Percentiles rank a stretch among this genome's conserved stretches.
These are phyloP conservation scores for Dascyllus trimaculatus DNA, from an alignment of 2,113 vertebrate genomes.

Conservation along the genomic window DNA sequence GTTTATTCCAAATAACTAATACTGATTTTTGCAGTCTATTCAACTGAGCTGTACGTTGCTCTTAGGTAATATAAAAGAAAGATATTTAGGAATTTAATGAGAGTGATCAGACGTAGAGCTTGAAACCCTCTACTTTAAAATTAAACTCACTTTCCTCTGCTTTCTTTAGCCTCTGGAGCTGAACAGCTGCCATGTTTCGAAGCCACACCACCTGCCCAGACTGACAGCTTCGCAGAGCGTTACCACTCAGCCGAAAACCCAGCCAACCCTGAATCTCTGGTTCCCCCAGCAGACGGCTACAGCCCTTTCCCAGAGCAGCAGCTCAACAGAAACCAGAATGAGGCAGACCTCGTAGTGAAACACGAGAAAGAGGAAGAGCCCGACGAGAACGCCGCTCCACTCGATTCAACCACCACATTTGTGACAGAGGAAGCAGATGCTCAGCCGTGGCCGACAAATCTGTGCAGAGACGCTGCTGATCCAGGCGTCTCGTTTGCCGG, in stretches of 20 bases:
- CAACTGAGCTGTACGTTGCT: neutral
- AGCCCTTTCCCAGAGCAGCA: constrained; percentile 32
- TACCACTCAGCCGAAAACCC: constrained; percentile 11
- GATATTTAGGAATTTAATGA: no score
- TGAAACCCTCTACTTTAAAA: no score
- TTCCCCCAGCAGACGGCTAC: neutral
- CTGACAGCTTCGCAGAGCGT: neutral
- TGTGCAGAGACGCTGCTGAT: constrained; percentile 29
- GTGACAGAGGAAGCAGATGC: constrained; percentile 28
- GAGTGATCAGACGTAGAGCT: no score
- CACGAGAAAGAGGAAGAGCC: constrained; percentile 48
- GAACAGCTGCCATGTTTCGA: constrained; percentile 23
- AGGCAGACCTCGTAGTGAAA: constrained; percentile 56
- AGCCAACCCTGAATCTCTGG: neutral
- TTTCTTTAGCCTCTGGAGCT: constrained; percentile 28
- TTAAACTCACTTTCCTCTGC: neutral
- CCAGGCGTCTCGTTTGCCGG: neutral
- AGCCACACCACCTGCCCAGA: neutral
- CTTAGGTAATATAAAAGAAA: no score
- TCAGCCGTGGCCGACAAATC: constrained; percentile 39
- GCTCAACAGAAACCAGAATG: neutral
- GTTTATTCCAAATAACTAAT: no score
- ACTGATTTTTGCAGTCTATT: neutral
- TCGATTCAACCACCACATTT: constrained; percentile 7
- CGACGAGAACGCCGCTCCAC: constrained; percentile 15